Evolutionary conservation across 2,113 vertebrate species (phyloP), one percentile per base, ranked within the genome.

Genomic region (Elanoides forficatus): DNA sequence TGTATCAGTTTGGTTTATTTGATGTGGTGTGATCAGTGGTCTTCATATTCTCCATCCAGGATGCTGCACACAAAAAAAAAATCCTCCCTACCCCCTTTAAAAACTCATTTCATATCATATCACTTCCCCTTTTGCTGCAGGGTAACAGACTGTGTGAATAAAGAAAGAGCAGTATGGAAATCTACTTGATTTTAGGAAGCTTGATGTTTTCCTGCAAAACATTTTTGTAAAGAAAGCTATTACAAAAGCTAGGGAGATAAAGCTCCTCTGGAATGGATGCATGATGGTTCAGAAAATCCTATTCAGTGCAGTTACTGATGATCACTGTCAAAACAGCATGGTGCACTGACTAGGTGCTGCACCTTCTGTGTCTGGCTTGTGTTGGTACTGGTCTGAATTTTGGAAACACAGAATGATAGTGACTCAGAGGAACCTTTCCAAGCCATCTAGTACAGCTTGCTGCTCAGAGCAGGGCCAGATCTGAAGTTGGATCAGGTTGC

Each of bases 381-480:
- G 0, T 19, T 7, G 10, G 25, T 26, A 6, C 45, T 8, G 25
- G 29, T 34, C 52, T 32, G 34, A 20, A 22, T 5, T 58, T 10
- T 6, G 21, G n/a, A 23, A 42, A 36, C 6, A 9, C 2, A 3
- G 4, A 34, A 13, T 0, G 8, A 5, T 15, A 25, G 6, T 1
- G 5, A 15, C 34, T 75, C 42, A 7, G 55, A 40, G 68, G 45
- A 48, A 3, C 13, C 14, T 50, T 32, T 13, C 53, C 20, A 32
- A 48, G 19, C 9, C 1, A 1, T 6, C 38, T 4, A 7, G 25
- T 16, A 8, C 18, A 18, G 21, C 21, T 42, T 10, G 11, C 20
- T n/a, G 56, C 63, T 23, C 65, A 2, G 71, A 15, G 50, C 56
- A 65, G 42, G 62, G 48, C 45, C 22, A 15, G 55, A 11, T 4